These are phyloP conservation scores for Hypotaenidia philippensis DNA, from an alignment of 2,797 vertebrate genomes.

Conservation along the genomic window DNA sequence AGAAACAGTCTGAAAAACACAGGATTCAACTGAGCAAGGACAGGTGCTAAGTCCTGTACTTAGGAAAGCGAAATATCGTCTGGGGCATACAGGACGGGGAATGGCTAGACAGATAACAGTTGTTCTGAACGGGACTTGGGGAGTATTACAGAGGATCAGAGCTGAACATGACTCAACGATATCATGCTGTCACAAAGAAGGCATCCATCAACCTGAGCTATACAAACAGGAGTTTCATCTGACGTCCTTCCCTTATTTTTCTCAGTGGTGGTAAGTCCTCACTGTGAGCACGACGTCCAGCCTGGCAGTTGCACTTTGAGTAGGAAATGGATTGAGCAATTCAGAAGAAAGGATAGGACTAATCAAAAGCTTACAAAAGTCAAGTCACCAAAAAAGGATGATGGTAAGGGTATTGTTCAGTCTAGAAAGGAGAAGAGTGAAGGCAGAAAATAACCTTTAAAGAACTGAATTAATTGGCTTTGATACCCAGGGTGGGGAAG, in stretches of 20 bases:
- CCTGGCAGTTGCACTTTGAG: background rate
- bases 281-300: background rate
- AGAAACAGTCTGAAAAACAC: background rate
- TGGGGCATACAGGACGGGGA: background rate
- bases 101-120: background rate
- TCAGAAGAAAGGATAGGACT: background rate
- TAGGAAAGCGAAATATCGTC: background rate
- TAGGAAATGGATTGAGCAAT: background rate
- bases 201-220: background rate
- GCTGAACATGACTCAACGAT: constrained; percentile 29
- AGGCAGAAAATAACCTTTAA: background rate
- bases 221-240: background rate
- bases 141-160: constrained; percentile 32
- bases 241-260: background rate
- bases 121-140: background rate
- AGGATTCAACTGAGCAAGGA: constrained; percentile 1
- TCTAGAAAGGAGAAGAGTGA: background rate
- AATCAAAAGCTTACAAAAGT: background rate
- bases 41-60: constrained; percentile 15
- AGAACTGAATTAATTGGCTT: background rate
- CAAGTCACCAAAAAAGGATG: background rate
- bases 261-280: background rate
- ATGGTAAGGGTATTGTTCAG: background rate
- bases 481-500: background rate
- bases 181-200: background rate